Conservation (phyloP, 1,140 invertebrate species). For the Trinorchestia longiramus region DNA sequence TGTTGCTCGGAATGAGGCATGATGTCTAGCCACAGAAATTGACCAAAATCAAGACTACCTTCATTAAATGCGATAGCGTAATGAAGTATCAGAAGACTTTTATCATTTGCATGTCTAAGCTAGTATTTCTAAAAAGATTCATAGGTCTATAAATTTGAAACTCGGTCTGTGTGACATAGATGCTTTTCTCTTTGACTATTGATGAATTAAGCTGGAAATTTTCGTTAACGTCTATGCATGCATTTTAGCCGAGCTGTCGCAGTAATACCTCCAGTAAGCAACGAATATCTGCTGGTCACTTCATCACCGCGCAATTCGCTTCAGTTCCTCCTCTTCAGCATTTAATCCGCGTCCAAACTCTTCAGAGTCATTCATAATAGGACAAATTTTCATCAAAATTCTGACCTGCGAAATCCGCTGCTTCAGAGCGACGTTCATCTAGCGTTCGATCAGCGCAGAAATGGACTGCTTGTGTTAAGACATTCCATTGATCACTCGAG, state of each 20-base stretch:
- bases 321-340: neutral
- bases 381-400: conserved; percentile 10
- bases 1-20: no score
- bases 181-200: neutral
- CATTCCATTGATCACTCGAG: conserved; percentile 46
- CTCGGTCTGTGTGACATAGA: no score
- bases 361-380: conserved; percentile 29
- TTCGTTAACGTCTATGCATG: neutral
- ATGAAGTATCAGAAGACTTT: neutral
- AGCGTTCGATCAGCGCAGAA: conserved; percentile 24
- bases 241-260: neutral
- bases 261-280: neutral
- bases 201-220: neutral
- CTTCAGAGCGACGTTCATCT: neutral
- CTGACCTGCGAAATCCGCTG: neutral
- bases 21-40: no score
- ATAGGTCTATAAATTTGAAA: neutral
- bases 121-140: neutral
- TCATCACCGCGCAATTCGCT: neutral
- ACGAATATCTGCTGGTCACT: neutral
- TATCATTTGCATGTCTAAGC: neutral
- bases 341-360: conserved; percentile 2
- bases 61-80: neutral
- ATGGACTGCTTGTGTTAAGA: conserved; percentile 34
- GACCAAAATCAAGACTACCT: neutral